Conservation (phyloP, 1,140 invertebrate genomes). For the Cataglyphis hispanica region DNA sequence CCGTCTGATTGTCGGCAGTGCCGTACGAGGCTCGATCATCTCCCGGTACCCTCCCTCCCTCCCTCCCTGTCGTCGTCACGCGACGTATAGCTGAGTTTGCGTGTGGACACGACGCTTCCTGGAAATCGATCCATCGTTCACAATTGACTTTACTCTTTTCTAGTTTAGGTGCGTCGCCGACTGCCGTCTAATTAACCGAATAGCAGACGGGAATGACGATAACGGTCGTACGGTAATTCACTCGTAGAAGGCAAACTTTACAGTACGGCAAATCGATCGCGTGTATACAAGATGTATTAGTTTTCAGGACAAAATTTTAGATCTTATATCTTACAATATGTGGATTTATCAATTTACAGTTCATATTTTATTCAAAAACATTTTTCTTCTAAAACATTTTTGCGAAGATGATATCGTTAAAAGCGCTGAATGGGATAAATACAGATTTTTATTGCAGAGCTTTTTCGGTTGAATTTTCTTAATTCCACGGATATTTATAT, state of each 20-base stretch:
- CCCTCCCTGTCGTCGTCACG: slow-evolving; percentile 59
- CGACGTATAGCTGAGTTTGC: slow-evolving; percentile 58
- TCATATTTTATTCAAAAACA: neutral
- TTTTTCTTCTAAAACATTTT: neutral
- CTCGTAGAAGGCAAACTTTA: slow-evolving; percentile 23
- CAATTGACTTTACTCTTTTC: slow-evolving; percentile 62
- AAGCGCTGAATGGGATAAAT: slow-evolving; percentile 20
- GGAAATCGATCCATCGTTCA: slow-evolving; percentile 68
- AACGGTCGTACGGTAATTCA: slow-evolving; percentile 44
- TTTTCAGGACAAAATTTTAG: slow-evolving; percentile 19
- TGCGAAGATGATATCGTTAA: neutral
- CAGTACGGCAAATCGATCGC: slow-evolving; percentile 18
- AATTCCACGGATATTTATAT: neutral
- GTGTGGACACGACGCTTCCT: slow-evolving; percentile 65
- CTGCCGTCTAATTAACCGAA: slow-evolving; percentile 63
- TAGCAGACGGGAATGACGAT: slow-evolving; percentile 43
- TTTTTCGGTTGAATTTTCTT: neutral
- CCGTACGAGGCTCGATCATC: slow-evolving; percentile 64
- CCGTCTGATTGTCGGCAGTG: slow-evolving; percentile 55
- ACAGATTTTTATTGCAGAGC: neutral
- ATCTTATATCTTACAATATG: neutral
- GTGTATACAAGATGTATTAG: neutral
- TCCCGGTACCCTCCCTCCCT: slow-evolving; percentile 41
- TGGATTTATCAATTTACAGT: neutral
- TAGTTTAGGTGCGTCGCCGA: slow-evolving; percentile 49